Evolutionary conservation across 1,140 invertebrate species (phyloP).

Genomic region (Drosophila teissieri): DNA sequence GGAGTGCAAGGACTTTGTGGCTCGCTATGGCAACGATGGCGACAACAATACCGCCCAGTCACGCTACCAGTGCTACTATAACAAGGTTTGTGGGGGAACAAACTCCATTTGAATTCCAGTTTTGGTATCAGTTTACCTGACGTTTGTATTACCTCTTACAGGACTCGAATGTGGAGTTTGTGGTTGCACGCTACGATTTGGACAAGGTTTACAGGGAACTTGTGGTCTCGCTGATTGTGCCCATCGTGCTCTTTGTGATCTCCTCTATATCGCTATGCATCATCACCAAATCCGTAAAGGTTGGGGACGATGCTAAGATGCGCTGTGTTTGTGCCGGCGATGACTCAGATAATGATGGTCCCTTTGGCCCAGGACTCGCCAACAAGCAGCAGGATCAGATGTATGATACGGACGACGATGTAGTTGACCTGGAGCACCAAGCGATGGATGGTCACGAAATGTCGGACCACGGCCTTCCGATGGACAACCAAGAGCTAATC

Average conservation of each 20-base stretch:
- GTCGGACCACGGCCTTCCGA: constrained; percentile 12
- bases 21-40: constrained; percentile 93
- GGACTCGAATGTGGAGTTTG: constrained; percentile 77
- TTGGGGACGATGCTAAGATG: constrained; percentile 94
- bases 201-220: constrained; percentile 92
- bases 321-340: constrained; percentile 89
- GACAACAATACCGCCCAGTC: constrained; percentile 94
- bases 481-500: constrained; percentile 71
- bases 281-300: constrained; percentile 84
- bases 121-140: constrained; percentile 24
- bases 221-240: constrained; percentile 91
- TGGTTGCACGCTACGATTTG: constrained; percentile 89
- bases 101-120: constrained; percentile 2
- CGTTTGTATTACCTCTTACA: constrained; percentile 79
- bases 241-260: constrained; percentile 92
- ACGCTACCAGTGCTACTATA: constrained; percentile 93
- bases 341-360: constrained; percentile 80
- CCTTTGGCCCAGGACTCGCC: constrained; percentile 43
- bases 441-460: constrained; percentile 38
- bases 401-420: constrained; percentile 75
- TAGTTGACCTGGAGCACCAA: constrained; percentile 64
- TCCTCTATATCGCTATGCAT: constrained; percentile 90
- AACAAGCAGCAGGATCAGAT: constrained; percentile 44
- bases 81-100: constrained; percentile 57
- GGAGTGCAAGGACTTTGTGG: constrained; percentile 93